These are phyloP conservation scores for Lerema accius DNA, from an alignment of 1,140 invertebrate genomes.

Conservation along the genomic window DNA sequence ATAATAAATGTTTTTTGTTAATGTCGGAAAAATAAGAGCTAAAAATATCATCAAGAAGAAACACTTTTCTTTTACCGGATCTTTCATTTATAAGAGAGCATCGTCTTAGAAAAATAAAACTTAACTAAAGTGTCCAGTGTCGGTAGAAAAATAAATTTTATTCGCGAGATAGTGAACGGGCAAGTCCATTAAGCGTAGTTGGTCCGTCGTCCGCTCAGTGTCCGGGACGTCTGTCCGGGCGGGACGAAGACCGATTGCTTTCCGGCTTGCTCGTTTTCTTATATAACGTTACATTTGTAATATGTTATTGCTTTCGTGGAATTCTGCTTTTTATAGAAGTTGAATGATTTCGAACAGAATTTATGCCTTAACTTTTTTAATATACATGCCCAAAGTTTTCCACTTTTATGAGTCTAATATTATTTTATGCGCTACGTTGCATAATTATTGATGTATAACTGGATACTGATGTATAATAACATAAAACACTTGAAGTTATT, in stretches of 20 bases:
- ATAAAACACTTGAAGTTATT: no score
- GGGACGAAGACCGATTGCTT: slow-evolving; percentile 27
- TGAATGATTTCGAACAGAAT: no score
- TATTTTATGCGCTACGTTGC: no score
- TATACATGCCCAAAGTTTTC: no score
- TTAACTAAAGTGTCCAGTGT: slow-evolving; percentile 24
- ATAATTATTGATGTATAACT: no score
- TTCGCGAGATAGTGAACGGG: slow-evolving; percentile 19
- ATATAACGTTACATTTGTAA: slow-evolving; percentile 11
- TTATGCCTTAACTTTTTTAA: no score
- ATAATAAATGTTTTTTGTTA: neutral
- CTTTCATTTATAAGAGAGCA: slow-evolving; percentile 22
- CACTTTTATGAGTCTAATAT: no score
- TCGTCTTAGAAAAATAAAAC: slow-evolving; percentile 10
- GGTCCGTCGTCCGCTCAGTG: slow-evolving; percentile 13
- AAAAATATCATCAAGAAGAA: slow-evolving; percentile 18
- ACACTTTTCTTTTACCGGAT: slow-evolving; percentile 2
- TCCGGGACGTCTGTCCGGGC: slow-evolving; percentile 18
- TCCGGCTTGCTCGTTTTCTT: slow-evolving; percentile 17
- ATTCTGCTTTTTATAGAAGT: neutral
- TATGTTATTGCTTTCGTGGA: neutral
- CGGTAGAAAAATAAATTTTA: slow-evolving; percentile 31
- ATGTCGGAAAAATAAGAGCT: neutral
- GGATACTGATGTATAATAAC: no score
- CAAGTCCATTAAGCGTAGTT: slow-evolving; percentile 32